A percentile compares a stretch with the other conserved stretches of the same genome.
Conservation (phyloP, 1,140 invertebrate genomes). For the Scaptomyza montana region DNA sequence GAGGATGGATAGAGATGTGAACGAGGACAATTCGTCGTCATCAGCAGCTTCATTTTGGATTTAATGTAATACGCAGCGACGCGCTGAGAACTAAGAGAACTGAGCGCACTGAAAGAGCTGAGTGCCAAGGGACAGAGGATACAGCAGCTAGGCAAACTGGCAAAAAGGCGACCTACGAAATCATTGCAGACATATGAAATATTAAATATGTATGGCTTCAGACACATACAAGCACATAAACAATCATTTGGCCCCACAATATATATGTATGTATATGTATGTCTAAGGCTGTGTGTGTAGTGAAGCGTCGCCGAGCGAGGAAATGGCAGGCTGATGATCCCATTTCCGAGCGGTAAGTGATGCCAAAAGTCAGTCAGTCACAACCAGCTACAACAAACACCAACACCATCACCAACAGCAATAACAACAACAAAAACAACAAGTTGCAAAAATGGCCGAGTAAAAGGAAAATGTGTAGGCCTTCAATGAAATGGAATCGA, state of each 20-base stretch:
- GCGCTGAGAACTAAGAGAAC: slow-evolving; percentile 31
- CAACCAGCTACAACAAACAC: slow-evolving; percentile 37
- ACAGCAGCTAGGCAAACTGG: slow-evolving; percentile 2
- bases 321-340: slow-evolving; percentile 83
- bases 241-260: slow-evolving; percentile 72
- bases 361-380: slow-evolving; percentile 74
- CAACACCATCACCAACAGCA: not conserved
- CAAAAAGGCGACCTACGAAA: slow-evolving; percentile 62
- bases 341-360: slow-evolving; percentile 83
- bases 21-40: slow-evolving; percentile 79
- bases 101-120: not conserved
- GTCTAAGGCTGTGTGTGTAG: slow-evolving; percentile 68
- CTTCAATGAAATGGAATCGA: slow-evolving; percentile 75
- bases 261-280: slow-evolving; percentile 8
- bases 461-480: slow-evolving; percentile 46
- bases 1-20: not conserved
- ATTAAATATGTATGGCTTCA: slow-evolving; percentile 75
- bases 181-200: slow-evolving; percentile 82
- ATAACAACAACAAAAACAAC: slow-evolving; percentile 10
- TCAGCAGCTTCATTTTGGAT: slow-evolving; percentile 80
- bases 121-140: slow-evolving; percentile 38
- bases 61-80: slow-evolving; percentile 80
- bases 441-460: slow-evolving; percentile 22
- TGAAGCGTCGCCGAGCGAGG: slow-evolving; percentile 65
- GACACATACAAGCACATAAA: slow-evolving; percentile 59